Conservation (phyloP, 2,113 vertebrate genomes). For the Uropsilus gracilis region DNA sequence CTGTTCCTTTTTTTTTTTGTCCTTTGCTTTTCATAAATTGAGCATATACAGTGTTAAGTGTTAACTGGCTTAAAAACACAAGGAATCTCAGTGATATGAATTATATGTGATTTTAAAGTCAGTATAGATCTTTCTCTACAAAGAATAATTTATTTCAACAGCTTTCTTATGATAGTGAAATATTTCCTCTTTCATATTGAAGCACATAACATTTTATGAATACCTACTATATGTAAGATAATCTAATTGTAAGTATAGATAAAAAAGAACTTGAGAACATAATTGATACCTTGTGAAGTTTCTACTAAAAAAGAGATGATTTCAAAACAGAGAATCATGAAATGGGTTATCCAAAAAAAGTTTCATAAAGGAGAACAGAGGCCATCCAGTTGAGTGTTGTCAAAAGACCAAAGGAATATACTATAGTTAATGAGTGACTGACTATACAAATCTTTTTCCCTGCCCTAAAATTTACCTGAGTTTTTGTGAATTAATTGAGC, state of each 20-base stretch:
- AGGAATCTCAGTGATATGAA: neutral
- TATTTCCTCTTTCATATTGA: neutral
- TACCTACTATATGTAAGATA: neutral
- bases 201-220: slow-evolving; percentile 35
- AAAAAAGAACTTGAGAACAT: slow-evolving; percentile 41
- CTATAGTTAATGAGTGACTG: neutral
- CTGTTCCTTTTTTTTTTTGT: too few relatives aligned
- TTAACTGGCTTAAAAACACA: neutral
- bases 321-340: neutral
- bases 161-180: neutral
- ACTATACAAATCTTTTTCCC: neutral
- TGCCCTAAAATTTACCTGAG: neutral
- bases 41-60: neutral
- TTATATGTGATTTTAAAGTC: neutral
- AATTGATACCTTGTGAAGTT: slow-evolving; percentile 42
- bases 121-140: neutral
- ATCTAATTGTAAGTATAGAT: neutral
- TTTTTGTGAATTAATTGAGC: neutral
- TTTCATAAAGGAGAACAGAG: neutral
- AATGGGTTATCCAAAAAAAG: neutral
- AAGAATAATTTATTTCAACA: neutral
- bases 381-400: neutral
- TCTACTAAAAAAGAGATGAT: neutral
- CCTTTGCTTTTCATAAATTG: neutral
- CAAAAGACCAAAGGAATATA: neutral